Evolutionary conservation across 1,140 invertebrate genomes (phyloP), one percentile per base, ranked within the genome.

Genomic region (Drosophila watanabei): DNA sequence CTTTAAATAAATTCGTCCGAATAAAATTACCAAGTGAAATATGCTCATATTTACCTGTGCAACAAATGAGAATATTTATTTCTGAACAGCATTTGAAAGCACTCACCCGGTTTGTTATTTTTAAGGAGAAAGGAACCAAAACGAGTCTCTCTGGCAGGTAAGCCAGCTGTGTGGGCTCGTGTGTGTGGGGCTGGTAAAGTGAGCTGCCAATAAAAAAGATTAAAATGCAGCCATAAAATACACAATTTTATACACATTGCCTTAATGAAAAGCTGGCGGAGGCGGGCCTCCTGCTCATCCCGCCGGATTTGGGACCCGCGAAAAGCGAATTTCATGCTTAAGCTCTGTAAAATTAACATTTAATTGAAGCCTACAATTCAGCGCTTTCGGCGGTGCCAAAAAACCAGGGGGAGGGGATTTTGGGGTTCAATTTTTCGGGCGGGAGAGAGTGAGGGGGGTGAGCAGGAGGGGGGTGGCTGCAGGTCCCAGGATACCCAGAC

Each of bases 341-440:
- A 90, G 86, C 86, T 90, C 86, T 90, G 86, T 90, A 90, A 90
- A 90, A 90, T 90, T 90, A 90, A 90, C 83, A 90, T 91, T 91
- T 90, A 90, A 90, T 90, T 90, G 87, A 90, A 90, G 86, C 86
- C 86, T 86, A 90, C 86, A 90, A 80, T 82, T 86, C 79, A 89
- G 68, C 57, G 86, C 82, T 79, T 61, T 76, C 57, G 65, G 64
- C 85, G 61, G 37, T 79, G 64, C 71, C 70, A 48, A 73, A 71
- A 71, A 59, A 43, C 8, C 10, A 2, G 41, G 28, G 32, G 16
- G 32, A 18, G n/a, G 20, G n/a, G 56, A 52, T 7, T 20, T 14
- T 37, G 39, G 35, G 35, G 2, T 13, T 41, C n/a, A 11, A 13
- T 32, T 32, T 32, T 52, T 52, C 13, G 28, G 28, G 5, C 0